Evolutionary conservation across 1,140 invertebrate genomes (phyloP).

Genomic region (Drosophila athabasca): DNA sequence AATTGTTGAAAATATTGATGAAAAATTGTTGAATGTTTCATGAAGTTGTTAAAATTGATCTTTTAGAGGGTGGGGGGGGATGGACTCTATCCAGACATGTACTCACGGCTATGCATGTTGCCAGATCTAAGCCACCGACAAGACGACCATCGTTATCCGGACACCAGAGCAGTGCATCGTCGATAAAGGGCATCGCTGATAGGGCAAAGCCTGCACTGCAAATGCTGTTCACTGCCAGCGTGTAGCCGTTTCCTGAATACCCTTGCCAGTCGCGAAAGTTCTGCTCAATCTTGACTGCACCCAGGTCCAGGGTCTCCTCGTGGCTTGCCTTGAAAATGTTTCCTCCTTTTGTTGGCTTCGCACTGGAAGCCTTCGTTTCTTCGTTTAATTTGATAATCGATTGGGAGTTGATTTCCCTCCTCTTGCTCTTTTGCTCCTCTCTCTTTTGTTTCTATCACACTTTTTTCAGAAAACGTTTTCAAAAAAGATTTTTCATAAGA

Average conservation of each 20-base stretch:
- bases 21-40: not conserved
- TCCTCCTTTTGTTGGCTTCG: not conserved
- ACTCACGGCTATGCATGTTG: slow-evolving; percentile 92
- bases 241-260: slow-evolving; percentile 65
- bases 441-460: slow-evolving; percentile 50
- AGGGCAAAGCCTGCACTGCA: slow-evolving; percentile 86
- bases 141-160: slow-evolving; percentile 95
- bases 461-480: slow-evolving; percentile 2
- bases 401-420: too few species aligned
- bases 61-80: too few species aligned
- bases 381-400: not conserved
- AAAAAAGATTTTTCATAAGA: slow-evolving; percentile 39
- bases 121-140: slow-evolving; percentile 89
- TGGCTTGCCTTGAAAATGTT: slow-evolving; percentile 25
- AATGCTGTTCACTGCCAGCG: slow-evolving; percentile 86
- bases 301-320: slow-evolving; percentile 52
- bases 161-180: slow-evolving; percentile 96
- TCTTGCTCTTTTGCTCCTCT: slow-evolving; percentile 20
- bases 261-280: slow-evolving; percentile 47
- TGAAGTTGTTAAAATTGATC: too few species aligned
- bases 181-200: slow-evolving; percentile 96
- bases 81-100: not conserved
- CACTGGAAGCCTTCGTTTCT: not conserved
- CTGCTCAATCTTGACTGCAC: slow-evolving; percentile 47
- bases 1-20: not conserved